A percentile compares a stretch with the other conserved stretches of the same genome.
These are phyloP conservation scores for Rhimphoctona megacephalus DNA, from an alignment of 2,888 invertebrate species.

Conservation along the genomic window DNA sequence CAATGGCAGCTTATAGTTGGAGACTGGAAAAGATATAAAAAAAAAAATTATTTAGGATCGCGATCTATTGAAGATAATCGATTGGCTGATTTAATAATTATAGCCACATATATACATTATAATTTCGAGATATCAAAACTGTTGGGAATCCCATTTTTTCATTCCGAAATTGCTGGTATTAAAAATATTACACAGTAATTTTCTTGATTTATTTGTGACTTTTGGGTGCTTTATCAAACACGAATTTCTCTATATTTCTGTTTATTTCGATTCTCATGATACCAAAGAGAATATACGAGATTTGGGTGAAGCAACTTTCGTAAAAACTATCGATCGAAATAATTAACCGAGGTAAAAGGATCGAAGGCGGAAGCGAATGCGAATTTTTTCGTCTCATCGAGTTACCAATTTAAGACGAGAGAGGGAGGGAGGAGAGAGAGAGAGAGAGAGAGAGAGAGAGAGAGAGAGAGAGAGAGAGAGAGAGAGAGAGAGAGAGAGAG, in stretches of 20 bases:
- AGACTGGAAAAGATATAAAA: no score
- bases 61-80: not conserved
- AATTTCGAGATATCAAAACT: not conserved
- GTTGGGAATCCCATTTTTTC: not conserved
- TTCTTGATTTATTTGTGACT: not conserved
- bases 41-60: not conserved
- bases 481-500: conserved; percentile 24
- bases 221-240: not conserved
- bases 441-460: conserved; percentile 1
- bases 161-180: not conserved
- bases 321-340: conserved; percentile 45
- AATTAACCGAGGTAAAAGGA: conserved; percentile 33
- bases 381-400: conserved; percentile 29
- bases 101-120: not conserved
- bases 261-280: not conserved
- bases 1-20: no score
- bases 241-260: not conserved
- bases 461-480: conserved; percentile 57
- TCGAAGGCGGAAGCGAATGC: conserved; percentile 44
- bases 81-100: not conserved
- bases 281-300: not conserved
- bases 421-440: not conserved
- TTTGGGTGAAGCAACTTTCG: conserved; percentile 19
- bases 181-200: not conserved
- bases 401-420: conserved; percentile 22